These are phyloP conservation scores for Oreochromis tanganicae DNA, from an alignment of 2,113 vertebrate genomes.

Conservation along the genomic window DNA sequence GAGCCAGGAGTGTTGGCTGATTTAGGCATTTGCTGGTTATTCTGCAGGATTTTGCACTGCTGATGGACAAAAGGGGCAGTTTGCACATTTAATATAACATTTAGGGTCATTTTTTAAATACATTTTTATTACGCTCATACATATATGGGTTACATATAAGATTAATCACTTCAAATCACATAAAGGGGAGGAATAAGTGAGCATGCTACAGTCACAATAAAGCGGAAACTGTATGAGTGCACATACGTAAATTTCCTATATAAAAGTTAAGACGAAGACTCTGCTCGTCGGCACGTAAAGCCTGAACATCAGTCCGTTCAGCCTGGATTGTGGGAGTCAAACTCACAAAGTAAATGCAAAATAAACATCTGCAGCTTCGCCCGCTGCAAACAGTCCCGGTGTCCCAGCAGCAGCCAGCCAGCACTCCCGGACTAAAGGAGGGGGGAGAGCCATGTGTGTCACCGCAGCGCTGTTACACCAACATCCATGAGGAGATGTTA, in stretches of 20 bases:
- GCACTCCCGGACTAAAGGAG: not conserved
- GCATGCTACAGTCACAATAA: not conserved
- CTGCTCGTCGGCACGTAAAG: not conserved
- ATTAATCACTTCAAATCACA: not conserved
- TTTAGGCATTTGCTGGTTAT: not conserved
- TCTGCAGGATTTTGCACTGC: not conserved
- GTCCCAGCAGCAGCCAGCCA: not conserved
- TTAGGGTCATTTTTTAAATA: not conserved
- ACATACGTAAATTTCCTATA: not conserved
- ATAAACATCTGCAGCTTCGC: not conserved
- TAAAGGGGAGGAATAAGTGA: not conserved
- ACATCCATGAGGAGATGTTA: conserved; percentile 51
- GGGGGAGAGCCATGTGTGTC: conserved; percentile 11
- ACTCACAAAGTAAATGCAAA: not conserved
- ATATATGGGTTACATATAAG: rapidly evolving
- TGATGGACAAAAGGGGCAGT: not conserved
- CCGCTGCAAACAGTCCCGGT: not conserved
- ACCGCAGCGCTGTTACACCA: not conserved
- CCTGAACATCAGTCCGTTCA: not conserved
- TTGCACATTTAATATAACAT: not conserved
- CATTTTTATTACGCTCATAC: not conserved
- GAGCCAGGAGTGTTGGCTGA: not conserved
- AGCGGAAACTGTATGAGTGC: not conserved
- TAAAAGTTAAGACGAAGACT: not conserved
- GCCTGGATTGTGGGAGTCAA: not conserved